These are phyloP conservation scores for Hoplodrina ambigua DNA, from an alignment of 2,888 invertebrate genomes.

Conservation along the genomic window DNA sequence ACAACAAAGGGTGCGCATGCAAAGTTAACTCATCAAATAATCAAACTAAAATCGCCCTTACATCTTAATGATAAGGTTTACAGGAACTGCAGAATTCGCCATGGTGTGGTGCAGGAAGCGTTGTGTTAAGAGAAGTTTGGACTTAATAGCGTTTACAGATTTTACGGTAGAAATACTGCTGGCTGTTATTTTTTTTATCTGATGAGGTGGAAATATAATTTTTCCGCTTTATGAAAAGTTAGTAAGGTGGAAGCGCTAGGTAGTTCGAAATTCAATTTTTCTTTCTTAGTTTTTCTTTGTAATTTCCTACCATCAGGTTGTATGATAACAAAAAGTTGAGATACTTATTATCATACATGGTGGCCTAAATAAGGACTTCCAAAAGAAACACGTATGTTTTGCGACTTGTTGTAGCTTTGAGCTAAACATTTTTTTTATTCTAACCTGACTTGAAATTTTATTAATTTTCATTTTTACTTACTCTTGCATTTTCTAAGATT, in stretches of 20 bases:
- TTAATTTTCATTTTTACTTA: too few relatives aligned
- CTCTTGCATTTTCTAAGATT: too few relatives aligned
- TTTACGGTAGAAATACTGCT: slow-evolving; percentile 77
- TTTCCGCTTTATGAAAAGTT: background rate
- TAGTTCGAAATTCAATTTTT: too few relatives aligned
- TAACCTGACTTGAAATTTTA: too few relatives aligned
- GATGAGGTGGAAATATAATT: slow-evolving; percentile 16
- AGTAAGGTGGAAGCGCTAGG: background rate
- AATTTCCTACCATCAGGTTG: too few relatives aligned
- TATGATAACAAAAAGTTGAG: too few relatives aligned
- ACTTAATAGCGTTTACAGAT: slow-evolving; percentile 87
- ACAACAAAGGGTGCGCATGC: slow-evolving; percentile 86
- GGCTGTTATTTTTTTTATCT: slow-evolving; percentile 35
- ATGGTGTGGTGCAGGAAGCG: slow-evolving; percentile 77
- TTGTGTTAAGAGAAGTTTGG: slow-evolving; percentile 85
- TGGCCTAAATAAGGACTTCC: too few relatives aligned
- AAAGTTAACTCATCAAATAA: slow-evolving; percentile 65
- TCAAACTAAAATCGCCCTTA: slow-evolving; percentile 66
- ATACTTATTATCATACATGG: too few relatives aligned
- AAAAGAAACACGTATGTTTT: too few relatives aligned
- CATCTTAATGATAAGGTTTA: slow-evolving; percentile 48
- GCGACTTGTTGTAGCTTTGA: too few relatives aligned
- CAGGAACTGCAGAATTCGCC: slow-evolving; percentile 40
- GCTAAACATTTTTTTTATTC: too few relatives aligned
- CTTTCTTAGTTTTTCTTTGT: too few relatives aligned